These are phyloP conservation scores for Papilio gigon DNA, from an alignment of 2,888 invertebrate genomes.

Conservation along the genomic window DNA sequence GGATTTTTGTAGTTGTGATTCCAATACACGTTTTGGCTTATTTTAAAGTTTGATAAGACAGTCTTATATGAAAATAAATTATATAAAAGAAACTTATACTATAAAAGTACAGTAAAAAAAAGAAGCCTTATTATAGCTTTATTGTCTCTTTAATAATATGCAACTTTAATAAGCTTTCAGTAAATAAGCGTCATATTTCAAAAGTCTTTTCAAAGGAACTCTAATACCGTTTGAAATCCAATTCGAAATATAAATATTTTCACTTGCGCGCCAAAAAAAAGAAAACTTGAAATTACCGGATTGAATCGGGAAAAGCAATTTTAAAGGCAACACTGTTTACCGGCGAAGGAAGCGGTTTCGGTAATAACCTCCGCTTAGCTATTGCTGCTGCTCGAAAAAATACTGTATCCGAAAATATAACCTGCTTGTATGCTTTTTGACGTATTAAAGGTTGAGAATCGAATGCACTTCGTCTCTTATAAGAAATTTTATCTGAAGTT, in stretches of 20 bases:
- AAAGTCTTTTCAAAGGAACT: not conserved
- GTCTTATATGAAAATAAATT: not conserved
- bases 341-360: constrained; percentile 46
- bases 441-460: not conserved
- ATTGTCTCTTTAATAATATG: not conserved
- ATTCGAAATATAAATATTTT: constrained; percentile 32
- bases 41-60: not conserved
- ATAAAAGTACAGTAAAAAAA: not conserved
- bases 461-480: not conserved
- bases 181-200: not conserved
- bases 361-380: constrained; percentile 47
- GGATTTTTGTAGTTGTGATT: constrained; percentile 1
- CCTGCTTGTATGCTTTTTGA: not conserved
- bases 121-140: not conserved
- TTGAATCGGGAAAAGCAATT: constrained; percentile 41
- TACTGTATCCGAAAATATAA: constrained; percentile 16
- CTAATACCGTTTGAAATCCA: constrained; percentile 27
- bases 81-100: not conserved
- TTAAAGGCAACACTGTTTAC: constrained; percentile 43
- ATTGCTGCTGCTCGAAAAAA: constrained; percentile 42
- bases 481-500: not conserved
- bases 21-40: not conserved
- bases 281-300: constrained; percentile 35
- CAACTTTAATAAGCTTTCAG: not conserved
- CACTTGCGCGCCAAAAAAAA: constrained; percentile 17